A percentile compares a stretch with the other conserved stretches of the same genome.
Evolutionary conservation across 2,888 invertebrate species (phyloP).

Genomic region (Tanytarsus gracilentus): DNA sequence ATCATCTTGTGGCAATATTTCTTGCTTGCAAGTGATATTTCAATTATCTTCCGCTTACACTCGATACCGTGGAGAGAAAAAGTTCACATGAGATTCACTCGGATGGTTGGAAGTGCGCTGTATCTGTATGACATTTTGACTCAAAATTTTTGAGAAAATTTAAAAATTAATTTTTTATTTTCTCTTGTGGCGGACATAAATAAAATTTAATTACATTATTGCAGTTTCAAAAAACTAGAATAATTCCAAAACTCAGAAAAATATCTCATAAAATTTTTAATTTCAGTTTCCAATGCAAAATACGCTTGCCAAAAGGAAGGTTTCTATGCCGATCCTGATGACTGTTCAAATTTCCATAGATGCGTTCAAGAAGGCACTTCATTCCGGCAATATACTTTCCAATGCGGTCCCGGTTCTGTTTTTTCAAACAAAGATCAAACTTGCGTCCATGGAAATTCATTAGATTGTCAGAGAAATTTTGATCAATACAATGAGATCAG

Average conservation of each 20-base stretch:
- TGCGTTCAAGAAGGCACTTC: slow-evolving; percentile 55
- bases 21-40: neutral
- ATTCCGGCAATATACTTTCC: slow-evolving; percentile 45
- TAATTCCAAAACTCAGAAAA: too few species aligned
- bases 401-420: slow-evolving; percentile 66
- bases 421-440: slow-evolving; percentile 58
- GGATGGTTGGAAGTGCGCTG: too few species aligned
- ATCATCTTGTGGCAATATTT: slow-evolving; percentile 4
- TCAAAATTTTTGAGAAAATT: neutral
- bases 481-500: slow-evolving; percentile 38
- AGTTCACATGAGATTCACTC: too few species aligned
- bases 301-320: slow-evolving; percentile 59
- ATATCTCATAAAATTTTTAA: too few species aligned
- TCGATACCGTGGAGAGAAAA: neutral
- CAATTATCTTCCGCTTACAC: neutral
- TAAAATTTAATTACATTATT: too few species aligned
- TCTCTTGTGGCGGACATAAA: too few species aligned
- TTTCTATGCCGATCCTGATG: slow-evolving; percentile 59
- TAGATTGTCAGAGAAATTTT: slow-evolving; percentile 58
- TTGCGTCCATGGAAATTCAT: slow-evolving; percentile 62
- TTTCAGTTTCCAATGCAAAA: slow-evolving; percentile 32
- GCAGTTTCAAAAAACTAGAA: too few species aligned
- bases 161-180: neutral
- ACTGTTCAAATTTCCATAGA: slow-evolving; percentile 66
- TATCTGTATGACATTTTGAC: neutral